Conservation (phyloP, 1,140 invertebrate genomes). For the Procambarus clarkii region DNA sequence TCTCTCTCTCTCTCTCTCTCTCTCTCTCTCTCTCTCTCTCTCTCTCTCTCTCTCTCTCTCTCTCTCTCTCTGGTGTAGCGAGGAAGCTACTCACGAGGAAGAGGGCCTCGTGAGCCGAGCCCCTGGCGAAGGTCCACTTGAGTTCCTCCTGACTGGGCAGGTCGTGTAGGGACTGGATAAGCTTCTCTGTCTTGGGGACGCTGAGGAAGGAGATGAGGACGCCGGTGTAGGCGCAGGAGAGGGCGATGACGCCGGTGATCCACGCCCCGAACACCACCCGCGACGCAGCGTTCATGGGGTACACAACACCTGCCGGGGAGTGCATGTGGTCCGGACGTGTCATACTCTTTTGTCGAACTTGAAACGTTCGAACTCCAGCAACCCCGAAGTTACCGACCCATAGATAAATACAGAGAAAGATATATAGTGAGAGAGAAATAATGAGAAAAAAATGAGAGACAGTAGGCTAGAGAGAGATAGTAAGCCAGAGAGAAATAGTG, state of each 20-base stretch:
- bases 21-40: no score
- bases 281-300: slow-evolving; percentile 20
- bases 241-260: slow-evolving; percentile 11
- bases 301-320: not conserved
- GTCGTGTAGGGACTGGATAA: slow-evolving; percentile 72
- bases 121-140: slow-evolving; percentile 72
- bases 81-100: slow-evolving; percentile 69
- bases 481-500: no score
- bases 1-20: no score
- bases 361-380: no score
- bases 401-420: no score
- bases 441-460: no score
- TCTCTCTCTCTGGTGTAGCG: no score
- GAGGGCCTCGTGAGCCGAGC: slow-evolving; percentile 72
- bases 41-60: no score
- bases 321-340: not conserved
- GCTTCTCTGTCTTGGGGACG: slow-evolving; percentile 68
- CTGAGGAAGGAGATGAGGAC: slow-evolving; percentile 73
- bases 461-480: no score
- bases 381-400: no score
- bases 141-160: slow-evolving; percentile 67
- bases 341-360: no score
- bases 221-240: slow-evolving; percentile 60
- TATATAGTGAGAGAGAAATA: no score
- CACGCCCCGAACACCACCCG: slow-evolving; percentile 26